Conservation (phyloP, 2,113 vertebrate genomes). For the Sylvia atricapilla region DNA sequence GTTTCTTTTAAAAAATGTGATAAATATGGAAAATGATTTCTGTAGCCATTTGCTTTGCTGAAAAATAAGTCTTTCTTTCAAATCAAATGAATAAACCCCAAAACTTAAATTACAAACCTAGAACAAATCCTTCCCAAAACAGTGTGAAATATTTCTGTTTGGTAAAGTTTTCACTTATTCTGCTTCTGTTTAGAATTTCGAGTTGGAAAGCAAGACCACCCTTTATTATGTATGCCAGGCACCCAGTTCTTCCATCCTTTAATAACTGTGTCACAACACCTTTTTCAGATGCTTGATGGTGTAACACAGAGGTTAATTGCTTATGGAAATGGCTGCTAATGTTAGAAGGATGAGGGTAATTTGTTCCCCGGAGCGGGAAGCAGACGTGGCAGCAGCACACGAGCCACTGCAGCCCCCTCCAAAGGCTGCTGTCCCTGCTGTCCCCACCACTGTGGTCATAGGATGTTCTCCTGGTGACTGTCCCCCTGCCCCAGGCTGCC, state of each 20-base stretch:
- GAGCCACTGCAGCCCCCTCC: not conserved
- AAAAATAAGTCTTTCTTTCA: not conserved
- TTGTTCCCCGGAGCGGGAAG: not conserved
- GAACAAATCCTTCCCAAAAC: not conserved
- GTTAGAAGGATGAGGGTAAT: constrained; percentile 41
- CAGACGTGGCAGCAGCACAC: not conserved
- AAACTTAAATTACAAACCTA: not conserved
- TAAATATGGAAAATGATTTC: not conserved
- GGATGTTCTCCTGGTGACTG: not conserved
- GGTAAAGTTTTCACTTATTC: not conserved
- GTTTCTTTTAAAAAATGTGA: not conserved
- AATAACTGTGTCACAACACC: constrained; percentile 58
- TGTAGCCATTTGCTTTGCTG: not conserved
- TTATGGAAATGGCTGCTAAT: constrained; percentile 65
- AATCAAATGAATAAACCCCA: not conserved
- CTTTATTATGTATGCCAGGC: constrained; percentile 38
- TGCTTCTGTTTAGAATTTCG: not conserved
- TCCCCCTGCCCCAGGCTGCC: fast-evolving
- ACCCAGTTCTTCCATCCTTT: constrained; percentile 33
- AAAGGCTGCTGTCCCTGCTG: not conserved
- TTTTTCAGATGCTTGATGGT: constrained; percentile 56
- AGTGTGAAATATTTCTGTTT: not conserved
- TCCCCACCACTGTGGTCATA: fast-evolving
- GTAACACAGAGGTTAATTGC: constrained; percentile 55
- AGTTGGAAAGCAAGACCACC: not conserved